These are phyloP conservation scores for Coecobrya sp. DNA, from an alignment of 2,888 invertebrate species.

Conservation along the genomic window DNA sequence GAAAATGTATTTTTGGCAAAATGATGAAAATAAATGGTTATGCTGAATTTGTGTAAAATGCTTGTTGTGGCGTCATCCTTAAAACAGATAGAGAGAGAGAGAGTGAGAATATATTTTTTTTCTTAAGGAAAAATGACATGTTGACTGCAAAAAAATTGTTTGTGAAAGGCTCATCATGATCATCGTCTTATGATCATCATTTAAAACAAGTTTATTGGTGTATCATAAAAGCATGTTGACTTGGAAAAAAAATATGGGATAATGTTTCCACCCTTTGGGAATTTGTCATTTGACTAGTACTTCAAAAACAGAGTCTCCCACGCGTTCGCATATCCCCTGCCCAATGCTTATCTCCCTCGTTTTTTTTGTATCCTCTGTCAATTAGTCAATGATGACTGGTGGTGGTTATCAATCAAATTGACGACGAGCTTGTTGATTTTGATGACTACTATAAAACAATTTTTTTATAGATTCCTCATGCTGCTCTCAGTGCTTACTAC, in stretches of 20 bases:
- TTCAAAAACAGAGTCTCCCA: conserved; percentile 43
- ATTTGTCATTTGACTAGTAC: conserved; percentile 62
- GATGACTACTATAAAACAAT: conserved; percentile 47
- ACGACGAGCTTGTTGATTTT: conserved; percentile 72
- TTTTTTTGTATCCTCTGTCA: conserved; percentile 24
- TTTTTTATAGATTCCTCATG: conserved; percentile 28
- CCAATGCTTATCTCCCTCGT: conserved; percentile 3
- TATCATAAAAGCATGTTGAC: conserved; percentile 43
- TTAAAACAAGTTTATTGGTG: conserved; percentile 51
- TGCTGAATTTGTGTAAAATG: conserved; percentile 37
- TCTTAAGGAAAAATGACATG: conserved; percentile 14
- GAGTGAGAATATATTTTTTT: too few species aligned
- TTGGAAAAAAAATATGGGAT: conserved; percentile 21
- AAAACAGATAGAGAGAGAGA: conserved; percentile 3
- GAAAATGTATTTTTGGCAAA: conserved; percentile 44
- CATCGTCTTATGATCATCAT: conserved; percentile 32
- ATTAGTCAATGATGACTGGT: conserved; percentile 67
- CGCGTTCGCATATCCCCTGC: not conserved
- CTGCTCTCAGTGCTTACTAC: too few species aligned
- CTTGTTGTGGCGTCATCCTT: conserved; percentile 44
- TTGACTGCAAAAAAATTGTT: conserved; percentile 31
- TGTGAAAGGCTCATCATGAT: conserved; percentile 54
- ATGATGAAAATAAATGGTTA: conserved; percentile 35
- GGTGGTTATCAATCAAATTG: conserved; percentile 72
- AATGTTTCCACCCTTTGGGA: conserved; percentile 61